Evolutionary conservation across 1,140 invertebrate genomes (phyloP).

Genomic region (Drosophila subpulchrella): DNA sequence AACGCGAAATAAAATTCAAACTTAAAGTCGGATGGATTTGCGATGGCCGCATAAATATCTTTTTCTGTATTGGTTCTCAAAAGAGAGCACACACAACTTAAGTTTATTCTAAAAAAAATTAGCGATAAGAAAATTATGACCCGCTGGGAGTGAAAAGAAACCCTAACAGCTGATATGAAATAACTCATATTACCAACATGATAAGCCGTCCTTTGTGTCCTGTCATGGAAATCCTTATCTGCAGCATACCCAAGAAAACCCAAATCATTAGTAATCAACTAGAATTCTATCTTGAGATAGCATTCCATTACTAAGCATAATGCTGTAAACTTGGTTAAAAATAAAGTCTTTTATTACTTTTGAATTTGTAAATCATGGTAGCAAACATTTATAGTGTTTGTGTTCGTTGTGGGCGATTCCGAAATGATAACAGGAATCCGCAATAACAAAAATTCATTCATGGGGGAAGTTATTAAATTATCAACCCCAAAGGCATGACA

Average conservation of each 20-base stretch:
- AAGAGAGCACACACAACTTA: not conserved
- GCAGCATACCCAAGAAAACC: not conserved
- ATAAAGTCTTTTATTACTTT: constrained; percentile 2
- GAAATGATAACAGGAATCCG: constrained; percentile 32
- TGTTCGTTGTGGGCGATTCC: constrained; percentile 9
- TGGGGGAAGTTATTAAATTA: constrained; percentile 71
- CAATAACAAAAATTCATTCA: constrained; percentile 52
- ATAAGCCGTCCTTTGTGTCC: constrained; percentile 47
- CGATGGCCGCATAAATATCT: constrained; percentile 11
- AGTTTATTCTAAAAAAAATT: constrained; percentile 53
- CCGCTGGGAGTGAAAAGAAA: constrained; percentile 20
- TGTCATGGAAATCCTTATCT: constrained; percentile 19
- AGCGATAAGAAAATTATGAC: constrained; percentile 41
- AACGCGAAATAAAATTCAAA: not conserved
- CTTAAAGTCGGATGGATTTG: constrained; percentile 1
- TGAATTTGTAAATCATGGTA: constrained; percentile 12
- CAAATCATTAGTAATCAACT: not conserved
- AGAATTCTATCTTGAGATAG: constrained; percentile 5
- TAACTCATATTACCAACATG: constrained; percentile 24
- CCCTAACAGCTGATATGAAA: constrained; percentile 21
- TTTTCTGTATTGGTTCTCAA: constrained; percentile 8
- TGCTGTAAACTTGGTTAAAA: constrained; percentile 3
- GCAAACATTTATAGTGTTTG: constrained; percentile 17
- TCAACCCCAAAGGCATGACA: constrained; percentile 42
- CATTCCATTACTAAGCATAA: constrained; percentile 4